These are phyloP conservation scores for Pitta sordida DNA, from an alignment of 2,113 vertebrate genomes.

Conservation along the genomic window DNA sequence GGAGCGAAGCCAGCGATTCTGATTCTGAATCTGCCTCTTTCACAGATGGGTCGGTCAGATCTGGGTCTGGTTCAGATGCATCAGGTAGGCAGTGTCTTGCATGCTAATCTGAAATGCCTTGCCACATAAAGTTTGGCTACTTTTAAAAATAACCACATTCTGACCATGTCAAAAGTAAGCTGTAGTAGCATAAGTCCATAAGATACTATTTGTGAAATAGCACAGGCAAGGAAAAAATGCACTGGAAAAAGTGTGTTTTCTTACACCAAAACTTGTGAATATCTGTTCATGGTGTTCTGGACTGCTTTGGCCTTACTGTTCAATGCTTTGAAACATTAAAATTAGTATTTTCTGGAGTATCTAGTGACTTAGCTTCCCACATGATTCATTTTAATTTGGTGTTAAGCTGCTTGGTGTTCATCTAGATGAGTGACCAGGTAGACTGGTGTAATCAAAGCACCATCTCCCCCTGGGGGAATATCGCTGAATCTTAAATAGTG, in stretches of 20 bases:
- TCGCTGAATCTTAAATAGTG: not conserved
- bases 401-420: not conserved
- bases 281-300: not conserved
- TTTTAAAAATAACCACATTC: not conserved
- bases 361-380: not conserved
- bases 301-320: not conserved
- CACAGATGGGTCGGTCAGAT: conserved; percentile 89
- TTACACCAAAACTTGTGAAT: not conserved
- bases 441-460: not conserved
- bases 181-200: not conserved
- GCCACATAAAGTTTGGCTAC: not conserved
- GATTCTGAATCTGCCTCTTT: conserved; percentile 93
- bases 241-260: not conserved
- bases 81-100: conserved; percentile 78
- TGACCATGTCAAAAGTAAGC: not conserved
- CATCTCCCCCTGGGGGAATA: not conserved
- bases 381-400: rapidly evolving
- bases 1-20: conserved; percentile 95
- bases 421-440: not conserved
- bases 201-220: not conserved
- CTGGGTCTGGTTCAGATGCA: conserved; percentile 87
- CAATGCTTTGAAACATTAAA: not conserved
- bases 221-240: not conserved
- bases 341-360: not conserved
- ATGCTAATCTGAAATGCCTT: not conserved